Conservation (phyloP, 2,888 invertebrate genomes). For the Ophion costatus region DNA sequence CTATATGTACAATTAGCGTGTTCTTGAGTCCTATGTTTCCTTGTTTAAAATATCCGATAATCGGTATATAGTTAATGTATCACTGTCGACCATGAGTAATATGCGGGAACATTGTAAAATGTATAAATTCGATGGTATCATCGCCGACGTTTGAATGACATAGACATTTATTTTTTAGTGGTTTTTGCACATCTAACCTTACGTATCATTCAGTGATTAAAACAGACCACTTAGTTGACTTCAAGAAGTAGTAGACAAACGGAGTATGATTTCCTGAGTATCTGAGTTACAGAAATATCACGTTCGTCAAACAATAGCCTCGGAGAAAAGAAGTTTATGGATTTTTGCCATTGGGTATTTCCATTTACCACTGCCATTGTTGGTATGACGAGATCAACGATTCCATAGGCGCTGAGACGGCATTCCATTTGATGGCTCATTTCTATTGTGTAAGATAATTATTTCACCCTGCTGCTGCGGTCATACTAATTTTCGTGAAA, state of each 20-base stretch:
- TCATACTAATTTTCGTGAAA: slow-evolving; percentile 70
- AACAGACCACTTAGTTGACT: background rate
- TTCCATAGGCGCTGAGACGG: slow-evolving; percentile 62
- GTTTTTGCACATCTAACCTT: background rate
- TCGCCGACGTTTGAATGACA: background rate
- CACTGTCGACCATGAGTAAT: background rate
- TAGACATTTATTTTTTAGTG: background rate
- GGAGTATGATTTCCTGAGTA: slow-evolving; percentile 69
- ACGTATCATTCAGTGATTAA: background rate
- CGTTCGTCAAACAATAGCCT: slow-evolving; percentile 13
- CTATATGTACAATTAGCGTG: background rate
- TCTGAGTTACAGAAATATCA: slow-evolving; percentile 68
- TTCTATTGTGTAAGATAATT: slow-evolving; percentile 60
- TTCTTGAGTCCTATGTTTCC: background rate
- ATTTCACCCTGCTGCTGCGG: slow-evolving; percentile 39
- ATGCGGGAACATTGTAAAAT: background rate
- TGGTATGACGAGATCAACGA: slow-evolving; percentile 69
- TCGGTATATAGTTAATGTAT: background rate
- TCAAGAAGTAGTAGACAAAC: slow-evolving; percentile 65
- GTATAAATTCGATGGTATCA: background rate
- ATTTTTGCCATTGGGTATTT: background rate
- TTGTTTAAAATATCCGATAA: background rate
- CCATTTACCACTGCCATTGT: slow-evolving; percentile 70
- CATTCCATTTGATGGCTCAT: slow-evolving; percentile 66
- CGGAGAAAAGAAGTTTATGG: background rate